A percentile compares a stretch with the other conserved stretches of the same genome.
Evolutionary conservation across 2,888 invertebrate species (phyloP).

Genomic region (Chrysodeixis includens): DNA sequence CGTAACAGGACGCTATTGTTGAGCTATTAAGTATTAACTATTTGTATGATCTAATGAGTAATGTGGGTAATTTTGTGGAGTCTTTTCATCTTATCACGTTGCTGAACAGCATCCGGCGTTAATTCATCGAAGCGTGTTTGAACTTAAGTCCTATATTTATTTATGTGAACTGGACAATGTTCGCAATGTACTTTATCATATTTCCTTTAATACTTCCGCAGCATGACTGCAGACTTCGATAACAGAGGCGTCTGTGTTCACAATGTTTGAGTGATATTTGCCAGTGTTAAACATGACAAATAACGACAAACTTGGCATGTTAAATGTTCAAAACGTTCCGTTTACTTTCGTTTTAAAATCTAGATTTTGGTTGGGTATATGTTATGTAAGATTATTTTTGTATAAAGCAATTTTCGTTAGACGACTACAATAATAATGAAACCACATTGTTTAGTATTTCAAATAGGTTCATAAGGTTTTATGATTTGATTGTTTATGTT

Average conservation of each 20-base stretch:
- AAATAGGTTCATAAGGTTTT: neutral
- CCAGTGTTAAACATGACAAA: constrained; percentile 17
- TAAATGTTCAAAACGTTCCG: neutral
- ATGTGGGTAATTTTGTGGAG: neutral
- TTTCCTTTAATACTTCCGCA: constrained; percentile 84
- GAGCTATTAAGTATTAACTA: neutral
- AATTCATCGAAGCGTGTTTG: constrained; percentile 39
- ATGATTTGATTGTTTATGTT: neutral
- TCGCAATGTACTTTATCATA: constrained; percentile 79
- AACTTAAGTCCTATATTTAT: constrained; percentile 47
- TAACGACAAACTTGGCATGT: neutral
- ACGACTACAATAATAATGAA: neutral
- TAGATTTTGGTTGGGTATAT: neutral
- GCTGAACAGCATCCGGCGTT: constrained; percentile 11
- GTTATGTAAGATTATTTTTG: neutral
- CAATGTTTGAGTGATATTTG: constrained; percentile 54
- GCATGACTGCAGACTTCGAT: constrained; percentile 73
- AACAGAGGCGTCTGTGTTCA: constrained; percentile 67
- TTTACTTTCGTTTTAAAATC: neutral
- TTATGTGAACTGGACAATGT: constrained; percentile 73
- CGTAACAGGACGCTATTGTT: constrained; percentile 16
- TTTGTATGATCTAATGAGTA: constrained; percentile 2
- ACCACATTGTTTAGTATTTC: neutral
- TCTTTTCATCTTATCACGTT: constrained; percentile 4
- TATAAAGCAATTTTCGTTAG: neutral